Conservation (phyloP, 2,113 vertebrate genomes). For the Ochotona curzoniae region DNA sequence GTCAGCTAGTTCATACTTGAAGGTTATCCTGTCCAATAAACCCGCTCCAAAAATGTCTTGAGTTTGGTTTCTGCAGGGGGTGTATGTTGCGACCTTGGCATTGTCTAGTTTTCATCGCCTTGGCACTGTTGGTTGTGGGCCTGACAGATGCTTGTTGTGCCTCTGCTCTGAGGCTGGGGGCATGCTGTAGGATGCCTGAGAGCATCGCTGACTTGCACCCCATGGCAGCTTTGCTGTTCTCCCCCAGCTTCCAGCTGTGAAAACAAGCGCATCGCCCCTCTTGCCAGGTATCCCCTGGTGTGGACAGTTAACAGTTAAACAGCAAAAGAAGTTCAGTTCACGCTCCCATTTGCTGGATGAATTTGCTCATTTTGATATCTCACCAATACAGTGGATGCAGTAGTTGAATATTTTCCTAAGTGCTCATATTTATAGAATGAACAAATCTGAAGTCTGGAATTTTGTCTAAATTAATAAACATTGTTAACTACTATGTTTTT, state of each 20-base stretch:
- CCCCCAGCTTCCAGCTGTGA: not conserved
- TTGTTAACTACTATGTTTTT: not conserved
- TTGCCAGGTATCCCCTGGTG: not conserved
- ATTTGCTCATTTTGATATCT: not conserved
- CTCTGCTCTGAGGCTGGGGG: not conserved
- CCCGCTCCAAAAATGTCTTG: not conserved
- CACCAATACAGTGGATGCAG: not conserved
- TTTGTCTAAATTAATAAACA: not conserved
- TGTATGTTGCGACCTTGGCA: not conserved
- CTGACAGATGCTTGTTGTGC: not conserved
- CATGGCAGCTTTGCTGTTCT: accelerated
- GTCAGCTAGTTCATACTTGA: not conserved
- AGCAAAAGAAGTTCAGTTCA: not conserved
- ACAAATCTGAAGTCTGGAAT: not conserved
- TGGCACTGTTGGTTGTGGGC: not conserved
- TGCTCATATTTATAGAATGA: not conserved
- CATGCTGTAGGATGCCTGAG: no score
- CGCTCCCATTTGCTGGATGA: not conserved
- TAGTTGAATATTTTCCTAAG: not conserved
- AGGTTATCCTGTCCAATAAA: not conserved
- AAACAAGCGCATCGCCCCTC: not conserved
- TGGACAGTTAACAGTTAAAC: not conserved
- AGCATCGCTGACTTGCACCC: not conserved
- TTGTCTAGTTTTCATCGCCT: not conserved
- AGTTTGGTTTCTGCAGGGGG: not conserved